These are phyloP conservation scores for Drosophila percnosoma DNA, from an alignment of 2,888 invertebrate species.

Conservation along the genomic window DNA sequence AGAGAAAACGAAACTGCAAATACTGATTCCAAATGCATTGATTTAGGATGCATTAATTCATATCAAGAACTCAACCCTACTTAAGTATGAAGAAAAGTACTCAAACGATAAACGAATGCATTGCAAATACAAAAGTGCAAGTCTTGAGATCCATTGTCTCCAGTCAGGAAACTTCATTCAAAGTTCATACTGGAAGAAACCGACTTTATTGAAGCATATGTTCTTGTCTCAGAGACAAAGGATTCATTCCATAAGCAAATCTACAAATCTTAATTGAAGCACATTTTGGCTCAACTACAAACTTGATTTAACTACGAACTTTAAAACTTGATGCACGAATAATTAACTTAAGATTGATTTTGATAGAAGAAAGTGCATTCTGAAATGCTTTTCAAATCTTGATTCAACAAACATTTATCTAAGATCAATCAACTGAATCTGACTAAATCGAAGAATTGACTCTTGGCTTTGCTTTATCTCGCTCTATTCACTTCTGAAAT, in stretches of 20 bases:
- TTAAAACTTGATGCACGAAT: no score
- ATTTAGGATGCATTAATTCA: neutral
- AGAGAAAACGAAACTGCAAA: neutral
- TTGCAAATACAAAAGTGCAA: neutral
- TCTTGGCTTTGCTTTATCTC: neutral
- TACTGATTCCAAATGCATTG: neutral
- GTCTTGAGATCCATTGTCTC: neutral
- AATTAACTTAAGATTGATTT: neutral
- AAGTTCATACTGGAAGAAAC: neutral
- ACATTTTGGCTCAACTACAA: neutral
- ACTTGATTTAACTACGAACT: neutral
- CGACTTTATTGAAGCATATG: neutral
- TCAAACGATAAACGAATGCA: neutral
- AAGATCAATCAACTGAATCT: neutral
- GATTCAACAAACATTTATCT: neutral
- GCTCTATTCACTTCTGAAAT: neutral
- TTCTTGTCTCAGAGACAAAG: neutral
- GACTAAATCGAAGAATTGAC: no score
- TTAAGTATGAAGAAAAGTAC: neutral
- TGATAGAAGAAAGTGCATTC: neutral
- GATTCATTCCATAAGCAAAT: neutral
- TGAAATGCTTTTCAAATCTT: neutral
- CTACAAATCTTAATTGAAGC: no score
- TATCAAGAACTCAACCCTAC: neutral
- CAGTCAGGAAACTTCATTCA: neutral